Evolutionary conservation across 2,888 invertebrate species (phyloP), one percentile per base, ranked within the genome.

Genomic region (Oscheius sp.): DNA sequence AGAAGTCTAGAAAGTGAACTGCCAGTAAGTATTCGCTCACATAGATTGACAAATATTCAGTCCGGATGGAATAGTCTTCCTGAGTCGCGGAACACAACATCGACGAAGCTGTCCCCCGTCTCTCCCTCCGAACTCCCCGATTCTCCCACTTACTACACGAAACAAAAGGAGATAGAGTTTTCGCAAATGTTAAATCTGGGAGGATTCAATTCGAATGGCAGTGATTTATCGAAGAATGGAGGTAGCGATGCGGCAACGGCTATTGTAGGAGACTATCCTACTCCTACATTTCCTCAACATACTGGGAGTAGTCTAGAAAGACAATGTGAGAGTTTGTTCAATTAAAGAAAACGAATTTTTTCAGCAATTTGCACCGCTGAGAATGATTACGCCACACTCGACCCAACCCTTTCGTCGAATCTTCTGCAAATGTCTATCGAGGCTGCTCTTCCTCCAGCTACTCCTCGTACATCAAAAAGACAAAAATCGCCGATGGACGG

Each of bases 91-190:
- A 74, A 75, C 8, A 59, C 59, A 71, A 76, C 61, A 80, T 77
- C 63, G 67, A n/a, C 75, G 14, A 71, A 72, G 12, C 70, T 80
- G 1, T 81, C 81, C 2, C 82, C 82, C 24, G 73, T 80, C 5
- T 80, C 80, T 14, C 68, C 68, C 17, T 74, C 77, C 9, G 81
- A 83, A 30, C 70, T 83, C 30, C 83, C 83, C 22, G 81, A 79
- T 32, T 81, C 81, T 5, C 83, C 83, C 24, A 80, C 82, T 1
- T 76, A 81, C 56, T 82, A 72, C 49, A 68, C 69, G 1, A 65
- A 33, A 2, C 17, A 59, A n/a, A 36, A 30, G 5, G 38, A 38
- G 38, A 56, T n/a, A 0, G 5, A 9, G 5, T 54, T 28, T 30
- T 30, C 32, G 26, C 17, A 4, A 4, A 49, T 8, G 20, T 3